Evolutionary conservation across 2,888 invertebrate genomes (phyloP), one percentile per base, ranked within the genome.

Genomic region (Perizoma affinitatum): DNA sequence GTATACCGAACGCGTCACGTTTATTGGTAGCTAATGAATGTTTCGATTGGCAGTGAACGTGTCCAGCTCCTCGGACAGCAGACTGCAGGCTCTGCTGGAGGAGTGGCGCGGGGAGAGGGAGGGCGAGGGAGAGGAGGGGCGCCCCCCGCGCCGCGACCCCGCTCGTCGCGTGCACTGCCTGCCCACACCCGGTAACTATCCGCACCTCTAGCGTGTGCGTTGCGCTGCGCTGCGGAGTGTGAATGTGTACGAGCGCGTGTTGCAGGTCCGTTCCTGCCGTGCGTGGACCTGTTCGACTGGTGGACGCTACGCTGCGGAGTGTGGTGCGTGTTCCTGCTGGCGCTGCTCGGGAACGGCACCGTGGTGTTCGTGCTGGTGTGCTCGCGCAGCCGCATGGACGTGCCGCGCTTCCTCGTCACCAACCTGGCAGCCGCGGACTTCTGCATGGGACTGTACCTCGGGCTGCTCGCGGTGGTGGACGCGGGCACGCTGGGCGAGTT

Each of bases 381-480:
- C 86, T 97, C 97, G 58, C 94, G 97, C 72, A 96, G 96, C 71
- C 98, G 98, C 90, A 97, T 99, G 95, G 98, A 98, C 86, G 98
- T 99, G 41, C 99, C 99, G 3, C 93, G 98, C 69, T 98, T 99
- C 88, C 94, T 99, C 63, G 99, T 99, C 61, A 98, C 98, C 83
- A 99, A 99, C 90, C 93, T 99, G 68, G 98, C 98, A 0, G 96
- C 98, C 0, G 98, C 99, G 0, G 99, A 99, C 91, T 97, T 99
- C 87, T 97, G 97, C 87, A 99, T 99, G 98, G 99, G 98, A 55
- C 93, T 98, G 56, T 99, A 98, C 86, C 93, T 98, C 65, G 98
- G 98, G 0, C 96, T 98, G 75, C 89, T 99, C 76, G 99, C 99
- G 0, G 97, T 99, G 46, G 97, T 98, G 54, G 99, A 99, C 87